Conservation (phyloP, 2,797 vertebrate genomes). For the Oophaga sylvatica region DNA sequence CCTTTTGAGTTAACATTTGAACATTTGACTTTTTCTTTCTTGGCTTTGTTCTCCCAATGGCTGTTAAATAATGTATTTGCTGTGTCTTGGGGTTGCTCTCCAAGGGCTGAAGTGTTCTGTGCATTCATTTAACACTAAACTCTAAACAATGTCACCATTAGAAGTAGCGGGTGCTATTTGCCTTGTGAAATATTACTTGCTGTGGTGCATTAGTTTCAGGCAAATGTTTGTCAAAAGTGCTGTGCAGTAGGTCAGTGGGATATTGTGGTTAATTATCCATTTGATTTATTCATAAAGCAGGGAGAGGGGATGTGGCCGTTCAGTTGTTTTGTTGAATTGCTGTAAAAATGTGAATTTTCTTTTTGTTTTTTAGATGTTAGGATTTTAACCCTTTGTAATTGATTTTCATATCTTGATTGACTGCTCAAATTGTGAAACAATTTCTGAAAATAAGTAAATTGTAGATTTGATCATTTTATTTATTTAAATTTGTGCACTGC, state of each 20-base stretch:
- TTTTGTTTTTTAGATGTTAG: background rate
- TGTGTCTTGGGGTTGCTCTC: background rate
- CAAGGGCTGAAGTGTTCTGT: conserved; percentile 22
- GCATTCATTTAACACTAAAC: conserved; percentile 41
- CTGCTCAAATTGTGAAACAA: background rate
- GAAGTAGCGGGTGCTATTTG: conserved; percentile 33
- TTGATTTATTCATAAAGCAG: conserved; percentile 45
- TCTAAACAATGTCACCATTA: conserved; percentile 42
- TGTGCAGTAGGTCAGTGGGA: conserved; percentile 22
- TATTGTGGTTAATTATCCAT: conserved; percentile 52
- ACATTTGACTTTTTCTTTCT: conserved; percentile 7
- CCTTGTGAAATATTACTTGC: conserved; percentile 38
- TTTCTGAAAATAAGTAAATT: background rate
- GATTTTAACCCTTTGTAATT: background rate
- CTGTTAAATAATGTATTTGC: conserved; percentile 28
- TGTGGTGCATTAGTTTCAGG: conserved; percentile 47
- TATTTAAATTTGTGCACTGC: background rate
- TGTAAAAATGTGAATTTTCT: background rate
- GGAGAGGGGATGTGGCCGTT: background rate
- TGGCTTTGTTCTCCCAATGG: conserved; percentile 25
- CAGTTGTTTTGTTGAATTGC: conserved; percentile 24
- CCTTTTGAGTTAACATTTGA: conserved; percentile 5
- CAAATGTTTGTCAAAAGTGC: conserved; percentile 50
- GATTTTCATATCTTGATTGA: background rate
- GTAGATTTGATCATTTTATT: background rate